Evolutionary conservation across 1,140 invertebrate species (phyloP).

Genomic region (Cydia pomonella): DNA sequence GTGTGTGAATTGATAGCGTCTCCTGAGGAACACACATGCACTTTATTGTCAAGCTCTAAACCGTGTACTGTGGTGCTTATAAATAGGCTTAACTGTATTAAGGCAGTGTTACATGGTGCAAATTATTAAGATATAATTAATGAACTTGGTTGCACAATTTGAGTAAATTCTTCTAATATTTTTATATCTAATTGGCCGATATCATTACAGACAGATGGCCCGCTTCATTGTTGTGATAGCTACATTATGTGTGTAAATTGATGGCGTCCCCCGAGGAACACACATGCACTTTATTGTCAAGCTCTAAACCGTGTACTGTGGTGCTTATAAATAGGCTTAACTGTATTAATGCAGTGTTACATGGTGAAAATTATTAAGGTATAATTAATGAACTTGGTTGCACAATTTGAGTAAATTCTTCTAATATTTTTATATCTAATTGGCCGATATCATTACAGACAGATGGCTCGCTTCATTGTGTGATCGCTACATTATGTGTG

Average conservation of each 20-base stretch:
- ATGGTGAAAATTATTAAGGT: no score
- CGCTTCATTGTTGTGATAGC: neutral
- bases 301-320: neutral
- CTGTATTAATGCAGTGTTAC: neutral
- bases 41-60: neutral
- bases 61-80: neutral
- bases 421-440: neutral
- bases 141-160: no score
- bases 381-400: no score
- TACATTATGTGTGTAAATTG: neutral
- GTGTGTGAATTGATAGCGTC: neutral
- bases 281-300: slow-evolving; percentile 10
- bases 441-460: slow-evolving; percentile 9
- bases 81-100: slow-evolving; percentile 3
- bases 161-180: no score
- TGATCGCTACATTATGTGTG: slow-evolving; percentile 12
- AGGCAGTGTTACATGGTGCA: neutral
- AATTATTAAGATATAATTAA: no score
- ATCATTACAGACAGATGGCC: slow-evolving; percentile 7
- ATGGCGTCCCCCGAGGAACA: neutral
- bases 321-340: slow-evolving; percentile 1
- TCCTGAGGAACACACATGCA: neutral
- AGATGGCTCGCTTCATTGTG: neutral
- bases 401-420: no score
- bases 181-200: no score